These are phyloP conservation scores for Dermolepida albohirtum DNA, from an alignment of 2,888 invertebrate genomes.

Conservation along the genomic window DNA sequence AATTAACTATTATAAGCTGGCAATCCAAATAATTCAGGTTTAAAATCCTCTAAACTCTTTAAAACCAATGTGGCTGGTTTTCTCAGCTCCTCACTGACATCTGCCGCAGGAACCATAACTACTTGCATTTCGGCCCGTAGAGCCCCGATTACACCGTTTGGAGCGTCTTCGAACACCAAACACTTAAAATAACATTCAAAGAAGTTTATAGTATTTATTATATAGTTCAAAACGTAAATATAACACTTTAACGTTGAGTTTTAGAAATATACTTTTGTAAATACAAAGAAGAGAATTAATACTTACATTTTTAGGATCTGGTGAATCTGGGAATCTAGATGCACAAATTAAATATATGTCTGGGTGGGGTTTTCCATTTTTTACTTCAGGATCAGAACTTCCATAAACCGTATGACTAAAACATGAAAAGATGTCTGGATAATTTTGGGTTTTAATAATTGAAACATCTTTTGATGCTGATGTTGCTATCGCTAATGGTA, in stretches of 20 bases:
- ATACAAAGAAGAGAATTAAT: background rate
- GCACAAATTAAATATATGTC: conserved; percentile 77
- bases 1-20: conserved; percentile 58
- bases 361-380: conserved; percentile 77
- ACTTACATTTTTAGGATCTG: conserved; percentile 61
- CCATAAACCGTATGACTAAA: conserved; percentile 73
- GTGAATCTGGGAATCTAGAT: conserved; percentile 69
- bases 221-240: background rate
- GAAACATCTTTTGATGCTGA: conserved; percentile 72
- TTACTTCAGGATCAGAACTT: conserved; percentile 73
- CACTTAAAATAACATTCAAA: conserved; percentile 61
- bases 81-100: conserved; percentile 61
- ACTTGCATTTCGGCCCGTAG: conserved; percentile 73
- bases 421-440: conserved; percentile 66
- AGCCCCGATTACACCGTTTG: conserved; percentile 73
- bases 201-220: background rate
- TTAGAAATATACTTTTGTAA: too few relatives aligned
- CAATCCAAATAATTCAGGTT: conserved; percentile 73
- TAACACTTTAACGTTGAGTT: background rate
- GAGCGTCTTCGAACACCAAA: conserved; percentile 77
- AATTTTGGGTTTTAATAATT: conserved; percentile 68
- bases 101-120: conserved; percentile 68
- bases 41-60: conserved; percentile 71
- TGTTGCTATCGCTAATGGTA: conserved; percentile 78
- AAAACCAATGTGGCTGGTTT: conserved; percentile 68